Base-by-base conservation (phyloP, 2,113 vertebrate species). In the Pseudorhombus dupliciocellatus region DNA sequence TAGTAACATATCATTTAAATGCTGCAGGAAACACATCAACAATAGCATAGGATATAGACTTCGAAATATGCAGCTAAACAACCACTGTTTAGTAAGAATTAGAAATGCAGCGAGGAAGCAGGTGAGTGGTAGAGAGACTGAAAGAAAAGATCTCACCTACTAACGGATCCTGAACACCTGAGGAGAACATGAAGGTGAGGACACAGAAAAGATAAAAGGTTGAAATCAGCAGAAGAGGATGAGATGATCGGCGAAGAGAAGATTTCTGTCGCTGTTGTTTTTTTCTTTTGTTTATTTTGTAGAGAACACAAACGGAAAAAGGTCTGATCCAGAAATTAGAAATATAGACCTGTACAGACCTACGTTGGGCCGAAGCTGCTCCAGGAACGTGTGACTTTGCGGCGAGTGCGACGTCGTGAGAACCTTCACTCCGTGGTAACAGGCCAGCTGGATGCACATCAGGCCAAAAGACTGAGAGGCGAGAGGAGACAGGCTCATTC, bases 371-470 rank as follows among this genome's bases (percentile, higher is more conserved):
- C 94, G 91, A 2, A 96, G 91, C 83, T 95, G 94, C 83, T 98
- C 96, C 73, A 99, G 92, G 82, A 93, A 93, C 11, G 93, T 91
- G 73, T 96, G 96, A 70, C 97, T 92, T 37, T 98, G 92, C 0
- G 91, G 90, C 15, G 93, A 95, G 80, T 89, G 76, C 0, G 95
- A 95, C 7, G 96, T 97, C 10, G 95, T 91, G 72, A 99, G 92
- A 42, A 99, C 96, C 83, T 93, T 97, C 52, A 95, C 95, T 50
- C 96, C 96, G 70, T 97, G 94, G 20, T 97, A 95, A 24, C 94
- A 95, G 28, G 97, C 97, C 81, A 99, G 53, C 90, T 98, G 98
- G 88, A 98, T 92, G 2, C 96, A 93, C 82, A 98, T 93, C n/a
- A 95, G 93, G 24, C 98, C 96, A 0, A 97, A 94, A 0, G 97